These are phyloP conservation scores for Brachionus sp. DNA, from an alignment of 1,140 invertebrate genomes.

Conservation along the genomic window DNA sequence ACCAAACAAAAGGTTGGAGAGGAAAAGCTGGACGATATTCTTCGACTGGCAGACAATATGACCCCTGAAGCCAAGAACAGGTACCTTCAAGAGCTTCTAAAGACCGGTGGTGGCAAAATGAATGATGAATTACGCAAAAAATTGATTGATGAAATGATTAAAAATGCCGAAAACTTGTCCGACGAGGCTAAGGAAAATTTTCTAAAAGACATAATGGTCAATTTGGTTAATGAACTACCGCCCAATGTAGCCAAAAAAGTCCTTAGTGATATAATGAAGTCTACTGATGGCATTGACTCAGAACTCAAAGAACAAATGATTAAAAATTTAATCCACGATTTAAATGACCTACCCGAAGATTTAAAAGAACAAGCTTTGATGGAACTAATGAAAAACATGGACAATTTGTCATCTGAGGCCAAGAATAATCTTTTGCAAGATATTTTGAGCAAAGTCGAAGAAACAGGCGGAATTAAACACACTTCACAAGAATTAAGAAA, in stretches of 20 bases:
- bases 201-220: constrained; percentile 44
- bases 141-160: constrained; percentile 37
- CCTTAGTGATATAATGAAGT: constrained; percentile 27
- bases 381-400: constrained; percentile 41
- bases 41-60: constrained; percentile 25
- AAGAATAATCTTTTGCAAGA: constrained; percentile 22
- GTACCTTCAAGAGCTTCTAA: constrained; percentile 22
- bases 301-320: constrained; percentile 33
- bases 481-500: not conserved
- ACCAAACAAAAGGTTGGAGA: constrained; percentile 43
- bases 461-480: not conserved
- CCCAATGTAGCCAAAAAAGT: constrained; percentile 34
- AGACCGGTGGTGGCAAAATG: constrained; percentile 25
- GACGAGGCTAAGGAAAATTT: constrained; percentile 8
- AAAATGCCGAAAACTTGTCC: constrained; percentile 2
- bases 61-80: constrained; percentile 1
- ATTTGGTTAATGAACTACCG: constrained; percentile 15
- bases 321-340: constrained; percentile 4
- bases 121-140: constrained; percentile 6
- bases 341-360: constrained; percentile 8
- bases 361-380: constrained; percentile 31
- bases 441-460: constrained; percentile 23
- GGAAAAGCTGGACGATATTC: constrained; percentile 19
- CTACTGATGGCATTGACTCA: not conserved
- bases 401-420: constrained; percentile 22